Conservation (phyloP, 2,797 vertebrate species). For the Okamejei kenojei region DNA sequence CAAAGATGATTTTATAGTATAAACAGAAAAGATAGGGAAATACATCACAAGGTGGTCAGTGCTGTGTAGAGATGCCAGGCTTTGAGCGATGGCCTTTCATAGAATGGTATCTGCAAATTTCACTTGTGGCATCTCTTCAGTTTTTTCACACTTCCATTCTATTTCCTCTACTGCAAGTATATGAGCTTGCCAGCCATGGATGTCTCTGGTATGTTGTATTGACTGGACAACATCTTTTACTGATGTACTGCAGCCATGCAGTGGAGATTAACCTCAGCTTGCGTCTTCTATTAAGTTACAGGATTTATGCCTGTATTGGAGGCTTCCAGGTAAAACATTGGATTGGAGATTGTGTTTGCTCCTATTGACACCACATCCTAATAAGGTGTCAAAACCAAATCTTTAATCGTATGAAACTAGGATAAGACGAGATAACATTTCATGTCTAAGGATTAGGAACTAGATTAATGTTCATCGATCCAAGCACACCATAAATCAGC, state of each 20-base stretch:
- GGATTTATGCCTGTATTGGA: not conserved
- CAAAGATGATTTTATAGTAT: not conserved
- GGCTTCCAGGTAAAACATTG: not conserved
- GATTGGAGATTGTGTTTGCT: not conserved
- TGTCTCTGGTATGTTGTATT: not conserved
- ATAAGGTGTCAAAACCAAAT: not conserved
- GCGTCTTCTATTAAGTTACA: not conserved
- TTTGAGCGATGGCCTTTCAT: not conserved
- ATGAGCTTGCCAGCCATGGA: not conserved
- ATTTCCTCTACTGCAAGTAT: not conserved
- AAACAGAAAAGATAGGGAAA: not conserved
- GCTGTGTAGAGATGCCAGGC: not conserved
- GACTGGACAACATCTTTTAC: not conserved
- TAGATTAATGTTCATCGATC: not conserved
- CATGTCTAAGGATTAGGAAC: not conserved
- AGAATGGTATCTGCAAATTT: not conserved
- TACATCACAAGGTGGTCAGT: not conserved
- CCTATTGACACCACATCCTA: not conserved
- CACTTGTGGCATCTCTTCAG: not conserved
- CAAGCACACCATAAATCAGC: not conserved
- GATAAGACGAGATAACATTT: not conserved
- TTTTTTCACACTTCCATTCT: not conserved
- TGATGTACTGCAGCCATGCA: not conserved
- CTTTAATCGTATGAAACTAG: not conserved
- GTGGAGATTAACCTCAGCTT: not conserved